These are phyloP conservation scores for Neosilurus hyrtlii DNA, from an alignment of 2,797 vertebrate species.

Conservation along the genomic window DNA sequence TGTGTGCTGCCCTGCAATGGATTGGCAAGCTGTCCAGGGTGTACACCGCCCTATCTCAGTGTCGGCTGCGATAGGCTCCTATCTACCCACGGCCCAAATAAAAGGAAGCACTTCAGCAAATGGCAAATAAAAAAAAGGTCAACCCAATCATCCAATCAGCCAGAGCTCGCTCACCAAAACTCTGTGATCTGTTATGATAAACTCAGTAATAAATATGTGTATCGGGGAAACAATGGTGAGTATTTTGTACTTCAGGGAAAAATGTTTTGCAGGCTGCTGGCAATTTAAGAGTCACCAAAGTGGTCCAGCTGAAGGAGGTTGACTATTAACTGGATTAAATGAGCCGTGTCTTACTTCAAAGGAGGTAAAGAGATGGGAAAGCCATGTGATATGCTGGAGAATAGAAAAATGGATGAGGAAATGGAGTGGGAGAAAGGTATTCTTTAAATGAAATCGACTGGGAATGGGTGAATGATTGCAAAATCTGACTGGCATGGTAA, in stretches of 20 bases:
- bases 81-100: no score
- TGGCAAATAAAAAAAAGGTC: background rate
- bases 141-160: background rate
- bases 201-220: slow-evolving; percentile 8
- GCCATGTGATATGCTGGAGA: background rate
- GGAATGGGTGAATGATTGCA: slow-evolving; percentile 7
- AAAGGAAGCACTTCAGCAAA: background rate
- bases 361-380: slow-evolving; percentile 12
- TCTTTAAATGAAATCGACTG: slow-evolving; percentile 19
- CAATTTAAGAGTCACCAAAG: slow-evolving; percentile 17
- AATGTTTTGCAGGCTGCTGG: slow-evolving; percentile 1
- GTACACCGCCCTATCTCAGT: no score
- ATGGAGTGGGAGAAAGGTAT: background rate
- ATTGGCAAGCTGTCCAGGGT: no score
- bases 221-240: background rate
- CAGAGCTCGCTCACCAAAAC: background rate
- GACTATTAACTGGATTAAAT: slow-evolving; percentile 24
- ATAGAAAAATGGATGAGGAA: slow-evolving; percentile 3
- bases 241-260: background rate
- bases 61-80: no score
- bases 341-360: slow-evolving; percentile 25
- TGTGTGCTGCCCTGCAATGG: no score
- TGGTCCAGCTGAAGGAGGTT: slow-evolving; percentile 17
- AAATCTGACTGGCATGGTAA: background rate
- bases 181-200: background rate